Conservation (phyloP, 2,797 vertebrate species). For the Echiichthys vipera region DNA sequence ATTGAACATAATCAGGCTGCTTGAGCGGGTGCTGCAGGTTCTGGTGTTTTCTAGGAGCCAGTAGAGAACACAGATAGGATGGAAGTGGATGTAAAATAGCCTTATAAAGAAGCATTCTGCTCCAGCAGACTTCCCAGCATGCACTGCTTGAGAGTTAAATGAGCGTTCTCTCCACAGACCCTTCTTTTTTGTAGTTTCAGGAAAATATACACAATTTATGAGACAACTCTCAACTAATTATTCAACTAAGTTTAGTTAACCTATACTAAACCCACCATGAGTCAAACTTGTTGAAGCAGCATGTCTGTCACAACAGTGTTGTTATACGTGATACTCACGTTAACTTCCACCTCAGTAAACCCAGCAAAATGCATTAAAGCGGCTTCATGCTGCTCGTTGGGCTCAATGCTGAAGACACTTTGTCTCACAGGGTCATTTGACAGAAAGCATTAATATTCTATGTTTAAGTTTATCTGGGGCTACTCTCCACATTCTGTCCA, state of each 20-base stretch:
- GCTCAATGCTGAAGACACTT: slow-evolving; percentile 25
- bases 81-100: too few species aligned
- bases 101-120: too few species aligned
- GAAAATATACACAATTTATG: neutral
- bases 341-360: slow-evolving; percentile 1
- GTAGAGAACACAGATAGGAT: too few species aligned
- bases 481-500: neutral
- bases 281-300: slow-evolving; percentile 23
- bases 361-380: neutral
- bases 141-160: neutral
- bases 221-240: neutral
- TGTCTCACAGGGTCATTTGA: slow-evolving; percentile 16
- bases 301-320: slow-evolving; percentile 1
- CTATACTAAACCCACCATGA: too few species aligned
- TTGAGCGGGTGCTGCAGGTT: too few species aligned
- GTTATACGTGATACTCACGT: neutral
- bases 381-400: neutral
- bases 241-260: neutral
- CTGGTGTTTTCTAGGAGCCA: too few species aligned
- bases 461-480: slow-evolving; percentile 15
- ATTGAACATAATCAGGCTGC: too few species aligned
- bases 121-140: neutral
- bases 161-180: neutral
- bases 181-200: neutral
- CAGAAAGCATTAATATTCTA: slow-evolving; percentile 28